Evolutionary conservation across 2,888 invertebrate species (phyloP).

Genomic region (Meteorus cinctellus): DNA sequence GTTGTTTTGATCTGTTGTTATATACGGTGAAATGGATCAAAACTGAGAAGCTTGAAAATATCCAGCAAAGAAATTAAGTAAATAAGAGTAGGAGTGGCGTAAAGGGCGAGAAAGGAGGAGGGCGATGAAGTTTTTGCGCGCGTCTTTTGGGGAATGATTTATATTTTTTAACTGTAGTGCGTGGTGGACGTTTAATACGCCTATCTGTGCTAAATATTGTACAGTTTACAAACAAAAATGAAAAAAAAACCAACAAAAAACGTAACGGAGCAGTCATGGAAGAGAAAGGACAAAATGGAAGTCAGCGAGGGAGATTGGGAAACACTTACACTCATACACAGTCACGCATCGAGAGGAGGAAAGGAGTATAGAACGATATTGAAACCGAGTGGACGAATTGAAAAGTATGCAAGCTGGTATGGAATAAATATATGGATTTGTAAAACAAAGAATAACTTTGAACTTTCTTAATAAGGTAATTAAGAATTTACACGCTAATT

Average conservation of each 20-base stretch:
- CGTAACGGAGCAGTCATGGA: conserved; percentile 42
- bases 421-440: conserved; percentile 50
- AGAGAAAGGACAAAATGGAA: conserved; percentile 39
- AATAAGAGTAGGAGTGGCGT: conserved; percentile 1
- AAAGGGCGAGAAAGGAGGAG: conserved; percentile 11
- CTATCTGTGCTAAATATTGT: conserved; percentile 66
- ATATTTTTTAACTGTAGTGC: conserved; percentile 51
- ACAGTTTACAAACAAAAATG: conserved; percentile 54
- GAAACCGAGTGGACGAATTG: conserved; percentile 2
- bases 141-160: conserved; percentile 21
- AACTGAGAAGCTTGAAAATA: conserved; percentile 29
- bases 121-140: background rate
- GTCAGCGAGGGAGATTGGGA: conserved; percentile 17
- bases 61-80: background rate
- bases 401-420: conserved; percentile 27
- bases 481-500: conserved; percentile 64
- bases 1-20: conserved; percentile 51
- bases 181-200: conserved; percentile 62
- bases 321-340: background rate
- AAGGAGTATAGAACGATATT: conserved; percentile 40
- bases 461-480: conserved; percentile 64
- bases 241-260: conserved; percentile 50
- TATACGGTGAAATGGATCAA: conserved; percentile 42
- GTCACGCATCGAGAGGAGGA: conserved; percentile 28
- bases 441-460: conserved; percentile 57